A percentile compares a stretch with the other conserved stretches of the same genome.
phyloP scores from a whole-genome alignment of 2,888 invertebrate species.

The Drosophila ezoana region DNA sequence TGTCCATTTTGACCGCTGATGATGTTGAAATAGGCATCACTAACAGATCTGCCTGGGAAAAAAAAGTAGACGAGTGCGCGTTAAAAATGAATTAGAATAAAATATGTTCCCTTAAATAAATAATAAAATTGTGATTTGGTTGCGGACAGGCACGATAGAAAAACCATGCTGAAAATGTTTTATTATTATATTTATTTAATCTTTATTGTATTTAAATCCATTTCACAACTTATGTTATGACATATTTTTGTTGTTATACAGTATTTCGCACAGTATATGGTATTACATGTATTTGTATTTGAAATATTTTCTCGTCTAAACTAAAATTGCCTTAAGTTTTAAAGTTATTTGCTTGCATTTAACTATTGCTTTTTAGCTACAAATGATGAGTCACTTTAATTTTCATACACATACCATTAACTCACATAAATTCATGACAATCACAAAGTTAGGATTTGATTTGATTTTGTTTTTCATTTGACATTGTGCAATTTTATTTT shows the following conservation, averaged over 20 bases:
- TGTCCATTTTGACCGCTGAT: constrained; percentile 1
- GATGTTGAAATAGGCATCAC: background rate
- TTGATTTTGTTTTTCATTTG: constrained; percentile 57
- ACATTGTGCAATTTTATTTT: constrained; percentile 27
- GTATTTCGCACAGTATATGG: constrained; percentile 7
- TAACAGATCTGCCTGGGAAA: background rate
- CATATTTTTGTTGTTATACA: constrained; percentile 31
- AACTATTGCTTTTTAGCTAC: constrained; percentile 53
- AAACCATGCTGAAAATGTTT: background rate
- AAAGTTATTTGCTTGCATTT: constrained; percentile 33
- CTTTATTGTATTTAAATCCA: constrained; percentile 54
- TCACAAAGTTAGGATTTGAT: constrained; percentile 77
- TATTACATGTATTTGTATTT: constrained; percentile 22
- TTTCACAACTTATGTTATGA: constrained; percentile 38
- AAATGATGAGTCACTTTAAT: constrained; percentile 40
- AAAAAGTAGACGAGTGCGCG: background rate
- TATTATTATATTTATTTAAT: constrained; percentile 44
- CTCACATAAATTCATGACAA: constrained; percentile 76
- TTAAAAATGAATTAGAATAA: background rate
- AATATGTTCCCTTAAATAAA: background rate
- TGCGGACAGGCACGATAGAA: background rate
- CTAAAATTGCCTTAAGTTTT: constrained; percentile 35
- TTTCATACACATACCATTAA: constrained; percentile 51
- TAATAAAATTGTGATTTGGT: constrained; percentile 21
- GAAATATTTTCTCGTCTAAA: constrained; percentile 58